These are phyloP conservation scores for Alcis repandata DNA, from an alignment of 2,888 invertebrate genomes.

Conservation along the genomic window DNA sequence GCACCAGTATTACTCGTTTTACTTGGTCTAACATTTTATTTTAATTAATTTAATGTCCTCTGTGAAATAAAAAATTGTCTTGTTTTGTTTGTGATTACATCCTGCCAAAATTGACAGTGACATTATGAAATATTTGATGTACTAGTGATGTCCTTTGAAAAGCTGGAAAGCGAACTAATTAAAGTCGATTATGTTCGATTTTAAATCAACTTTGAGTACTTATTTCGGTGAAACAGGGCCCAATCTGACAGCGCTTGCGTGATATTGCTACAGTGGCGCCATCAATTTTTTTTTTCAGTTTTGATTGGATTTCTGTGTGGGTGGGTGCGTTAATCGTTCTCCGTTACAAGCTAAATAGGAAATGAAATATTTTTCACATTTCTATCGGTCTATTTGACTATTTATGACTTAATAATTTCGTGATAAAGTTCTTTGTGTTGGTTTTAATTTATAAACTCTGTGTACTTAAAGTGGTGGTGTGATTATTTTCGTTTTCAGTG, in stretches of 20 bases:
- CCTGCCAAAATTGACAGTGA: conserved; percentile 1
- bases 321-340: conserved; percentile 69
- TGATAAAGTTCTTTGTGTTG: conserved; percentile 64
- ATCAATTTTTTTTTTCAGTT: conserved; percentile 67
- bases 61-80: neutral
- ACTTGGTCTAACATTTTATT: conserved; percentile 90
- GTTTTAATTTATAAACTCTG: conserved; percentile 59
- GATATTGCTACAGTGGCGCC: conserved; percentile 54
- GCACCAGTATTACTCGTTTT: conserved; percentile 95
- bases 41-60: neutral
- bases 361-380: conserved; percentile 74
- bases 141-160: neutral
- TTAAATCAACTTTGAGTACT: neutral
- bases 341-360: conserved; percentile 64
- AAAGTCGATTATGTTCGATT: neutral
- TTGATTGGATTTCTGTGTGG: conserved; percentile 74
- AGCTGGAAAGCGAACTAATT: neutral
- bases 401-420: conserved; percentile 72
- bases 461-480: conserved; percentile 68
- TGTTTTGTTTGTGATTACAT: no score
- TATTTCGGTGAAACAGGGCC: neutral
- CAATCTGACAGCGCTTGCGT: conserved; percentile 39
- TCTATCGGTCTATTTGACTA: conserved; percentile 67
- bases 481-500: conserved; percentile 74
- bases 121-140: neutral